Conservation (phyloP, 1,140 invertebrate species). For the Drosophila miranda region DNA sequence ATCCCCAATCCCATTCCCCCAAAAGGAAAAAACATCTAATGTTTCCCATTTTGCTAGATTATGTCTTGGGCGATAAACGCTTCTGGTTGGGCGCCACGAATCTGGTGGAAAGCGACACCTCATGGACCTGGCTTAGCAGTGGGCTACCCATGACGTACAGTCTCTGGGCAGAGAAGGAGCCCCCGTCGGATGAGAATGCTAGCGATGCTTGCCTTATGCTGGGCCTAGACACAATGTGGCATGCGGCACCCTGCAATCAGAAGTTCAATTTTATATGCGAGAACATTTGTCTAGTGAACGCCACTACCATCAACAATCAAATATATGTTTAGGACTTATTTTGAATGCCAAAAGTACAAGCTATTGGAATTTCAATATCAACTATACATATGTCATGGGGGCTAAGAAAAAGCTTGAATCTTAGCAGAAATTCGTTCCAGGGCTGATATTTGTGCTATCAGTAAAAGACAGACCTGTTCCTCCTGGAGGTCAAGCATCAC, state of each 20-base stretch:
- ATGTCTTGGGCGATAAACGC: constrained; percentile 9
- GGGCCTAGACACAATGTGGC: constrained; percentile 33
- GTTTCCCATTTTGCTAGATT: constrained; percentile 3
- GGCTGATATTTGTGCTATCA: no score
- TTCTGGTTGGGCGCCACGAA: constrained; percentile 67
- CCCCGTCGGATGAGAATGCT: background rate
- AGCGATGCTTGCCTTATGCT: constrained; percentile 37
- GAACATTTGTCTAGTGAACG: constrained; percentile 21
- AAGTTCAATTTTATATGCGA: constrained; percentile 55
- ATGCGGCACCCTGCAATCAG: constrained; percentile 37
- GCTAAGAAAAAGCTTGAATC: no score
- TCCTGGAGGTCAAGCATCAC: no score
- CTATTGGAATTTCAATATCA: no score
- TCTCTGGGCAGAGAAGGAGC: constrained; percentile 44
- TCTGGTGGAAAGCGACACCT: background rate
- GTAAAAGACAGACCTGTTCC: no score
- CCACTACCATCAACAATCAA: constrained; percentile 14
- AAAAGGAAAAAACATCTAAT: background rate
- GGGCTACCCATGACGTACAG: constrained; percentile 53
- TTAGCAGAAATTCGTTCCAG: no score
- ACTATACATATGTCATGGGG: no score
- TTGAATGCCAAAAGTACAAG: no score
- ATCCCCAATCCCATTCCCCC: no score
- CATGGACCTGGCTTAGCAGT: constrained; percentile 53
- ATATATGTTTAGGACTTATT: constrained; percentile 9